Conservation (phyloP, 2,888 invertebrate species). For the Beris morrisii region DNA sequence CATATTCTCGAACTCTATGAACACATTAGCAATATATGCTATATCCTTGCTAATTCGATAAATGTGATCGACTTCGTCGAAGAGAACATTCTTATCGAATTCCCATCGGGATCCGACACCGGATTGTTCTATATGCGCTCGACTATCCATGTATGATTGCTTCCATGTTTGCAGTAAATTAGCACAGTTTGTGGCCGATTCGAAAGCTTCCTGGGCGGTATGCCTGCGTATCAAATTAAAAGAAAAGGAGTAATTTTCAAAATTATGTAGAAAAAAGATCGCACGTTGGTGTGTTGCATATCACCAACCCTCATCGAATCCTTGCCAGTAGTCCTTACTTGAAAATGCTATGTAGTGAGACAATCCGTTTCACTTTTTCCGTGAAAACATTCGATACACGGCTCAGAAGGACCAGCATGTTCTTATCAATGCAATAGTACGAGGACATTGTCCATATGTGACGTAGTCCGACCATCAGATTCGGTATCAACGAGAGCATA, state of each 20-base stretch:
- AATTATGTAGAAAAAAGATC: no score
- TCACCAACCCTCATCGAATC: no score
- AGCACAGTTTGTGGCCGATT: conserved; percentile 53
- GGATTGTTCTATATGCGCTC: conserved; percentile 82
- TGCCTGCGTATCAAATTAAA: conserved; percentile 41
- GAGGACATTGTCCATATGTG: conserved; percentile 91
- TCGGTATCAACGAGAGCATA: conserved; percentile 73
- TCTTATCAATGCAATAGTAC: conserved; percentile 81
- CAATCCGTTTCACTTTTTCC: conserved; percentile 70
- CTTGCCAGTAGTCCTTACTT: conserved; percentile 60
- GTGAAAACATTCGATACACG: conserved; percentile 82
- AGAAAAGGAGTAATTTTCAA: background rate
- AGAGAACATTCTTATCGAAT: conserved; percentile 80
- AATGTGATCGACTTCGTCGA: conserved; percentile 84
- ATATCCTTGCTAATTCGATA: conserved; percentile 77
- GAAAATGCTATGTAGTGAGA: conserved; percentile 74
- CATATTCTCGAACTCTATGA: conserved; percentile 86
- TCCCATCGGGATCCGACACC: conserved; percentile 90
- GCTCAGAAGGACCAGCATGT: conserved; percentile 81
- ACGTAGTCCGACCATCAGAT: conserved; percentile 79
- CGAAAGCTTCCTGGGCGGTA: conserved; percentile 49
- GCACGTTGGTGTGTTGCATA: no score
- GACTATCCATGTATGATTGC: conserved; percentile 70
- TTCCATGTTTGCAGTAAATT: conserved; percentile 57
- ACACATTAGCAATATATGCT: conserved; percentile 74